Evolutionary conservation across 92 coral and sea anemone genomes (phyloP).

Genomic region (Parazoanthus swiftii): DNA sequence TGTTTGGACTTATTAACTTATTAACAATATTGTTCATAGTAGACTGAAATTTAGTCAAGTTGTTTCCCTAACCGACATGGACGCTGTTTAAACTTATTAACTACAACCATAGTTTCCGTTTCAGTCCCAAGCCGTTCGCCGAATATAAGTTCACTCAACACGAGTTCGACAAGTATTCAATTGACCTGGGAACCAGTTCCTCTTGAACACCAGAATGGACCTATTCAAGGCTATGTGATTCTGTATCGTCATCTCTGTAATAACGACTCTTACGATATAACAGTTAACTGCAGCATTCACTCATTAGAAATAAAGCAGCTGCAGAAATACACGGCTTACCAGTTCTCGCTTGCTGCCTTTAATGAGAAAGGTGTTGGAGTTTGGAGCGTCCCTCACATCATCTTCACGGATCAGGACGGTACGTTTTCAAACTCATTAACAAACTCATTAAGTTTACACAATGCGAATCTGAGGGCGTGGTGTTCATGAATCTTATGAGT

Average conservation of each 20-base stretch:
- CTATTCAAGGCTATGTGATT: slow-evolving; percentile 52
- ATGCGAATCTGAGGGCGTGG: too few species aligned
- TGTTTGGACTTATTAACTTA: too few species aligned
- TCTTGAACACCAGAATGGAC: slow-evolving; percentile 39
- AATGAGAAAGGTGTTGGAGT: slow-evolving; percentile 36
- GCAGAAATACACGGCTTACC: slow-evolving; percentile 38
- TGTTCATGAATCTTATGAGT: too few species aligned
- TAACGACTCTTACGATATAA: not conserved
- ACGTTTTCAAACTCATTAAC: not conserved
- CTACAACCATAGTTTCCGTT: not conserved
- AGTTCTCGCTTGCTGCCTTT: slow-evolving; percentile 35
- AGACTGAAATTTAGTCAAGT: too few species aligned
- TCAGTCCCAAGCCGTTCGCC: slow-evolving; percentile 60
- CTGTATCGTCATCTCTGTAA: not conserved
- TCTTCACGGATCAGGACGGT: slow-evolving; percentile 51
- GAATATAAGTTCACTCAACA: slow-evolving; percentile 50
- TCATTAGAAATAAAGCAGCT: slow-evolving; percentile 23
- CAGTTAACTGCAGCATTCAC: not conserved
- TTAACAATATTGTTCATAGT: too few species aligned
- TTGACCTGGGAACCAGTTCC: slow-evolving; percentile 70
- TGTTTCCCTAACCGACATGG: too few species aligned
- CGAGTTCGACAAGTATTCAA: slow-evolving; percentile 66
- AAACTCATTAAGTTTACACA: too few species aligned
- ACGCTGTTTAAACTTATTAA: too few species aligned
- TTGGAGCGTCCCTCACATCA: slow-evolving; percentile 12